Percentiles rank a stretch among this genome's conserved stretches.
Conservation (phyloP, 2,797 vertebrate genomes). For the Clarias pachynema region DNA sequence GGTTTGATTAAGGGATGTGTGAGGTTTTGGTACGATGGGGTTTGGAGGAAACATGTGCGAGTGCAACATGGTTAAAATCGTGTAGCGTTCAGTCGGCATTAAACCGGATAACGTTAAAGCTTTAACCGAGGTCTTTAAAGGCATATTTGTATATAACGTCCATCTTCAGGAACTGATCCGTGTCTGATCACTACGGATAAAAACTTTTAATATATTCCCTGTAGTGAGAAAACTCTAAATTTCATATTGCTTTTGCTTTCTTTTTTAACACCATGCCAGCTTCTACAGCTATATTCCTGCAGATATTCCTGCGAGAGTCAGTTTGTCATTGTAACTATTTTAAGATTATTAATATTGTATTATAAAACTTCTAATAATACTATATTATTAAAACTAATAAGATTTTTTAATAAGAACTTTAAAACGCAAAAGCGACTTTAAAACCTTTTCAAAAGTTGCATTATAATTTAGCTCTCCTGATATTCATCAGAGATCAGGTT, state of each 20-base stretch:
- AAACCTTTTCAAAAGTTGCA: too few species aligned
- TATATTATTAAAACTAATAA: too few species aligned
- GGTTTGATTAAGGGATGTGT: neutral
- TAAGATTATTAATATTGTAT: too few species aligned
- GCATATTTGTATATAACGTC: neutral
- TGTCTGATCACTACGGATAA: neutral
- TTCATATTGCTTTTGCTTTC: neutral
- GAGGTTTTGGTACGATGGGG: neutral
- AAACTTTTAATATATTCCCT: neutral
- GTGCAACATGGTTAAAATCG: neutral
- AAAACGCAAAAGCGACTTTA: too few species aligned
- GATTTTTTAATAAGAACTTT: too few species aligned
- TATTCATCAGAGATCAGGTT: neutral
- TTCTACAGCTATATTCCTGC: too few species aligned
- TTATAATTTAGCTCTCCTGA: neutral
- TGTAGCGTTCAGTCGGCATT: neutral
- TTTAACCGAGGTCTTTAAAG: neutral
- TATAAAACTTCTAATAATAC: too few species aligned
- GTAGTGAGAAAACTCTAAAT: neutral
- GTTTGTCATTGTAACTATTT: too few species aligned
- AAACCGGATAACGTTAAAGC: neutral
- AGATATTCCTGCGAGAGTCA: too few species aligned
- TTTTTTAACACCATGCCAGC: too few species aligned
- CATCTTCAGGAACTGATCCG: neutral
- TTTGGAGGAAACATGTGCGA: neutral